phyloP scores from a whole-genome alignment of 2,113 vertebrate genomes.

The Globicephala melas region DNA sequence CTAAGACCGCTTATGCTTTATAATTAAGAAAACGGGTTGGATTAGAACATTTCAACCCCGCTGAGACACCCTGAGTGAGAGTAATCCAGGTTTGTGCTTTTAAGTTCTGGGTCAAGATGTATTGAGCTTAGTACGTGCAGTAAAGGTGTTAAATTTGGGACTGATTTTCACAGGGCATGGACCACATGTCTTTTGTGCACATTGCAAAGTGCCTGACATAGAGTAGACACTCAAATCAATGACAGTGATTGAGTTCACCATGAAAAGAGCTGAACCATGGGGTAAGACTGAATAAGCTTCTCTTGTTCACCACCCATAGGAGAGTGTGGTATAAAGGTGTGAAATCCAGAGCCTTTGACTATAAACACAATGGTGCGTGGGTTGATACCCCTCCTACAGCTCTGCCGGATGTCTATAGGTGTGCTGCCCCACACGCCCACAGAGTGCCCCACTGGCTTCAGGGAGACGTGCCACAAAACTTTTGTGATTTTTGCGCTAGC shows the following conservation, averaged over 20 bases:
- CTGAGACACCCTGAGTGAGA: background rate
- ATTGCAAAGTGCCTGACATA: background rate
- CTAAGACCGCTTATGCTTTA: background rate
- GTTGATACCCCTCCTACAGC: background rate
- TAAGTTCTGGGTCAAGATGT: background rate
- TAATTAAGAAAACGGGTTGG: conserved; percentile 13
- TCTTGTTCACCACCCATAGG: background rate
- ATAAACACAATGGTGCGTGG: background rate
- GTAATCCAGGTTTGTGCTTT: background rate
- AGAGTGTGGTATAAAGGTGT: background rate
- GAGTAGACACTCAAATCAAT: background rate
- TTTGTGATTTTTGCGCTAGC: background rate
- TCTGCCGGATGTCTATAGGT: background rate
- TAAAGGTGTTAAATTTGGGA: background rate
- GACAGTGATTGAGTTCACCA: background rate
- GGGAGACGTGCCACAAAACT: background rate
- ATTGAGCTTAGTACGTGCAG: background rate
- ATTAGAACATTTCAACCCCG: background rate
- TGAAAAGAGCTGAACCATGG: background rate
- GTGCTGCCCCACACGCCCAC: too few species aligned
- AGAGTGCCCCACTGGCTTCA: background rate
- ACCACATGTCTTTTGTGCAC: background rate
- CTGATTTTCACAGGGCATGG: background rate
- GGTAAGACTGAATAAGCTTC: background rate
- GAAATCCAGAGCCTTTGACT: background rate